Conservation (phyloP, 2,113 vertebrate species). For the Cromileptes altivelis region DNA sequence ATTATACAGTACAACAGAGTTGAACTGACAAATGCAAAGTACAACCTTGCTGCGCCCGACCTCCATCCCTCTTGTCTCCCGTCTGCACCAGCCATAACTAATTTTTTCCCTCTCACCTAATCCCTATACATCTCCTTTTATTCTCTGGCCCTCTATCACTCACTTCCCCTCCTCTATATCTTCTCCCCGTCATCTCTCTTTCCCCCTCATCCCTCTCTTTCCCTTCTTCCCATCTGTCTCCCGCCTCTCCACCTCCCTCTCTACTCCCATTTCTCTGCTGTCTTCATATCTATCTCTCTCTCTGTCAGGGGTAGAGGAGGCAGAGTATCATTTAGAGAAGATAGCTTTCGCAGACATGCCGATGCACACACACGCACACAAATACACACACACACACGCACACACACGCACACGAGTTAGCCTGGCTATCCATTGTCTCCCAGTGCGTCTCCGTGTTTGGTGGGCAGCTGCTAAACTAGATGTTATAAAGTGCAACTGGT, state of each 20-base stretch:
- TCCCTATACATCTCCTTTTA: slow-evolving; percentile 70
- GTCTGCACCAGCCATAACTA: slow-evolving; percentile 56
- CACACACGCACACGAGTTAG: slow-evolving; percentile 31
- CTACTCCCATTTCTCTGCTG: slow-evolving; percentile 65
- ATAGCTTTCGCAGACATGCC: slow-evolving; percentile 63
- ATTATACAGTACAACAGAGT: slow-evolving; percentile 26
- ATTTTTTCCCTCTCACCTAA: slow-evolving; percentile 54
- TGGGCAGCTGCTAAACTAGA: slow-evolving; percentile 71
- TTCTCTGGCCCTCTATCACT: slow-evolving; percentile 60
- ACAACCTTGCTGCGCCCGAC: slow-evolving; percentile 59
- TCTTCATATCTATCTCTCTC: slow-evolving; percentile 73
- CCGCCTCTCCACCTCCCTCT: slow-evolving; percentile 52
- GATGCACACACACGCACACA: slow-evolving; percentile 10
- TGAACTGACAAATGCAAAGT: slow-evolving; percentile 70
- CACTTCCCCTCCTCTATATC: slow-evolving; percentile 41
- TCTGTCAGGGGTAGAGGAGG: slow-evolving; percentile 71
- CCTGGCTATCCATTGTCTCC: slow-evolving; percentile 54
- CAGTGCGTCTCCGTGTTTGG: slow-evolving; percentile 38
- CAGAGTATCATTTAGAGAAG: slow-evolving; percentile 74
- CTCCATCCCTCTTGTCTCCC: slow-evolving; percentile 60
- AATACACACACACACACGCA: slow-evolving; percentile 1
- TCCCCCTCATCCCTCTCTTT: slow-evolving; percentile 2
- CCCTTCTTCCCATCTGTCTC: slow-evolving; percentile 60
- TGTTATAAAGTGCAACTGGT: slow-evolving; percentile 77
- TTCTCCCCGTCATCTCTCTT: slow-evolving; percentile 31